Conservation (phyloP, 2,888 invertebrate genomes). For the Galeopsomyia nigrocyanea region DNA sequence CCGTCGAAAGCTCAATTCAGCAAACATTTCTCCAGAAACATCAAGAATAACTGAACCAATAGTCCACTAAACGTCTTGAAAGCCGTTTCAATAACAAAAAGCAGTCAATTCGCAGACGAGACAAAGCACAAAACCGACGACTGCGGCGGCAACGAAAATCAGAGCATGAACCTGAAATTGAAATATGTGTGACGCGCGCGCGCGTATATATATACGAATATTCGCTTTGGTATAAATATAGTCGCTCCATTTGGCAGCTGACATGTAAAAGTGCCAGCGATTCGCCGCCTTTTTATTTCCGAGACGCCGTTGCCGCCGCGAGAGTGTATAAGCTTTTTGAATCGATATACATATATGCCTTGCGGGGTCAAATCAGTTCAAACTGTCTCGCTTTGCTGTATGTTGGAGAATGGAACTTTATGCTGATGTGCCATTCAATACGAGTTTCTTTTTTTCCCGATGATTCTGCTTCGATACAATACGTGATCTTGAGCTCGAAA, state of each 20-base stretch:
- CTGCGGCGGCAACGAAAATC: not conserved
- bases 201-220: too few species aligned
- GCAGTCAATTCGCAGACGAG: too few species aligned
- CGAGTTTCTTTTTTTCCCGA: not conserved
- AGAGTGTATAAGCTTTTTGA: not conserved
- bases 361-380: constrained; percentile 7
- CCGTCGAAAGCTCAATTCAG: too few species aligned
- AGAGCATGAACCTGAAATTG: constrained; percentile 32
- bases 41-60: too few species aligned
- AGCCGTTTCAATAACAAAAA: too few species aligned
- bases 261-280: constrained; percentile 18
- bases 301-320: not conserved
- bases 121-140: too few species aligned
- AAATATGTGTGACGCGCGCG: constrained; percentile 6
- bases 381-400: not conserved
- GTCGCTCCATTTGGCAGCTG: constrained; percentile 58
- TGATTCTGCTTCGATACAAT: not conserved
- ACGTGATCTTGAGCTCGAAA: not conserved
- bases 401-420: not conserved
- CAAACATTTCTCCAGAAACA: too few species aligned
- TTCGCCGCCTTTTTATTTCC: constrained; percentile 1
- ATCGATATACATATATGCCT: constrained; percentile 3
- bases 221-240: constrained; percentile 53
- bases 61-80: too few species aligned
- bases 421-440: not conserved